These are phyloP conservation scores for Gambusia holbrooki DNA, from an alignment of 2,113 vertebrate species.

Conservation along the genomic window DNA sequence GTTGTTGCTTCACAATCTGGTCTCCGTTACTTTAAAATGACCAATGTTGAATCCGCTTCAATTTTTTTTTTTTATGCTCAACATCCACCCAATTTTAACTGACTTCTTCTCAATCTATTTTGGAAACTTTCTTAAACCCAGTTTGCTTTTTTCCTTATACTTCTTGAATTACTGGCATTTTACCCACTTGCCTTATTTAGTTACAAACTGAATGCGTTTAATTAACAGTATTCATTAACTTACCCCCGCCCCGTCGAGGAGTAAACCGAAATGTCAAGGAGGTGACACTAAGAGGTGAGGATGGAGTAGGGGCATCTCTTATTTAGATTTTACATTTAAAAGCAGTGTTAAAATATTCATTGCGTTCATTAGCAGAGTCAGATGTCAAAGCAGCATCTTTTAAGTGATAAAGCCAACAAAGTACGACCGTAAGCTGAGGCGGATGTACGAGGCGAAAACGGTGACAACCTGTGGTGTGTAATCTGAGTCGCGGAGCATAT, in stretches of 20 bases:
- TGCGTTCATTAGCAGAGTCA: constrained; percentile 4
- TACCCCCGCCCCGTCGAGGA: background rate
- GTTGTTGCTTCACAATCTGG: background rate
- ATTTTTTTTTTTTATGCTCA: background rate
- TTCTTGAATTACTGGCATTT: too few species aligned
- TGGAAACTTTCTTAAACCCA: background rate
- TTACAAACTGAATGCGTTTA: background rate
- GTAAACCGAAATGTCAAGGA: background rate
- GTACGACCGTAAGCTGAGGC: too few species aligned
- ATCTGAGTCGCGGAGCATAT: background rate
- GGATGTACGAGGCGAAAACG: background rate
- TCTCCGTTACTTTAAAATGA: too few species aligned
- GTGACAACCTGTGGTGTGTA: background rate
- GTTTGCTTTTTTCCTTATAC: background rate
- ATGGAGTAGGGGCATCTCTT: background rate
- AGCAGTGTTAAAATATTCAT: constrained; percentile 26
- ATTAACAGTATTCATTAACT: background rate
- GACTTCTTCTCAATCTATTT: too few species aligned
- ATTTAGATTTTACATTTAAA: constrained; percentile 37
- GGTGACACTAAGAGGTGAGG: constrained; percentile 1
- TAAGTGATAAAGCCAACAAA: background rate
- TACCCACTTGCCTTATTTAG: background rate
- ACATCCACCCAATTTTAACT: background rate
- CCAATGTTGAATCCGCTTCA: background rate
- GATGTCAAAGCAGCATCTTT: background rate